A percentile compares a stretch with the other conserved stretches of the same genome.
These are phyloP conservation scores for Sphecodes monilicornis DNA, from an alignment of 2,888 invertebrate genomes.

Conservation along the genomic window DNA sequence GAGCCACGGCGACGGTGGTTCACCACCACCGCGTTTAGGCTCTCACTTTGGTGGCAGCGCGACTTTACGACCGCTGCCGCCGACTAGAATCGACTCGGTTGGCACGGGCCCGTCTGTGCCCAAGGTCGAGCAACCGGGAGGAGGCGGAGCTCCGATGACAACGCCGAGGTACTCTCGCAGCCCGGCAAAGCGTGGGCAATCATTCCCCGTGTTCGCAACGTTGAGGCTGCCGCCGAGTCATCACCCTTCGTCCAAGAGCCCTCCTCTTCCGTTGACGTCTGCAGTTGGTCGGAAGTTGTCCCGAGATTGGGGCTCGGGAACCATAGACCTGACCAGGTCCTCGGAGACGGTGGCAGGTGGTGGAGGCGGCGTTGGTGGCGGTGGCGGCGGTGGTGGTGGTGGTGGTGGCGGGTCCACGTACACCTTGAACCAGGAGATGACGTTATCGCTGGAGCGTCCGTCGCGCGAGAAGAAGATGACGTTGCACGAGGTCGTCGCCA, in stretches of 20 bases:
- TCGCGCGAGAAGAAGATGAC: slow-evolving; percentile 68
- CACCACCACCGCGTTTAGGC: slow-evolving; percentile 79
- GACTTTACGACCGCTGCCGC: slow-evolving; percentile 75
- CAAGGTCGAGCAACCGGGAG: slow-evolving; percentile 55
- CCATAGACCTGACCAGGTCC: slow-evolving; percentile 79
- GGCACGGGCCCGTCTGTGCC: slow-evolving; percentile 69
- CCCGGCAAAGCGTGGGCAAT: slow-evolving; percentile 82
- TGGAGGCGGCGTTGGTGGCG: slow-evolving; percentile 52
- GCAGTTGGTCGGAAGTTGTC: slow-evolving; percentile 82
- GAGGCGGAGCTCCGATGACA: slow-evolving; percentile 71
- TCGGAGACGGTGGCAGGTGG: slow-evolving; percentile 76
- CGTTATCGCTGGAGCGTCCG: slow-evolving; percentile 71
- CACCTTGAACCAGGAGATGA: slow-evolving; percentile 74
- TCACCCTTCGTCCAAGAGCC: slow-evolving; percentile 77
- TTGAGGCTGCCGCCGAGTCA: slow-evolving; percentile 75
- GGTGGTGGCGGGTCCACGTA: slow-evolving; percentile 73
- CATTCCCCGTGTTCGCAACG: slow-evolving; percentile 82
- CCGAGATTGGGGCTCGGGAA: slow-evolving; percentile 82
- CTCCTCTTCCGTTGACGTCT: slow-evolving; percentile 79
- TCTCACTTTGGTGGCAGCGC: slow-evolving; percentile 81
- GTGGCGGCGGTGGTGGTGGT: slow-evolving; percentile 55
- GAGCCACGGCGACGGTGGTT: slow-evolving; percentile 82
- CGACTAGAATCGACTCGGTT: slow-evolving; percentile 76
- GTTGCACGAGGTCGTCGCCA: background rate
- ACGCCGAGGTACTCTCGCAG: slow-evolving; percentile 80